A percentile compares a stretch with the other conserved stretches of the same genome.
These are phyloP conservation scores for Acanthochromis polyacanthus DNA, from an alignment of 2,113 vertebrate species.

Conservation along the genomic window DNA sequence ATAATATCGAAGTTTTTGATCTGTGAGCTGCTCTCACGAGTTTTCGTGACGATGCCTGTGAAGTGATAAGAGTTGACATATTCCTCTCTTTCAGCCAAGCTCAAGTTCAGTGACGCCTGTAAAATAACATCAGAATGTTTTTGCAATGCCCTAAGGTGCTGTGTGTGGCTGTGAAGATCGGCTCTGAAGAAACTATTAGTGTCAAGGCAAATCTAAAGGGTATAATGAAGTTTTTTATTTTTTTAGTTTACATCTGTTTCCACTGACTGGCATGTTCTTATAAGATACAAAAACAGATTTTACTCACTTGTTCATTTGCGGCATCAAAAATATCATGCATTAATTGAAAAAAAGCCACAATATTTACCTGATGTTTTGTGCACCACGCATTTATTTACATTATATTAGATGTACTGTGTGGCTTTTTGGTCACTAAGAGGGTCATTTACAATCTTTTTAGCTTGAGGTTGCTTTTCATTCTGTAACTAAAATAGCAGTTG, in stretches of 20 bases:
- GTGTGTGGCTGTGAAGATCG: slow-evolving; percentile 38
- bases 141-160: slow-evolving; percentile 40
- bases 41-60: not conserved
- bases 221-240: not conserved
- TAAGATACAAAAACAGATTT: not conserved
- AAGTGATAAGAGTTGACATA: slow-evolving; percentile 38
- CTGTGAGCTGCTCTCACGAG: not conserved
- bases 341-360: not conserved
- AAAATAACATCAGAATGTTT: slow-evolving; percentile 55
- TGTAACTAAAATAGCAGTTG: no score
- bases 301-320: no score
- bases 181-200: slow-evolving; percentile 41
- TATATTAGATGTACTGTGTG: no score
- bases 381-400: no score
- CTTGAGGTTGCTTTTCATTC: no score
- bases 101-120: slow-evolving; percentile 40
- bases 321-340: not conserved
- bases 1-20: slow-evolving; percentile 1
- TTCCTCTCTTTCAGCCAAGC: slow-evolving; percentile 27
- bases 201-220: slow-evolving; percentile 35
- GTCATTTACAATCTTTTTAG: no score
- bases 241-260: slow-evolving; percentile 6
- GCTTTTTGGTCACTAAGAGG: no score
- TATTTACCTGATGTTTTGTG: no score
- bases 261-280: not conserved